Percentiles rank a stretch among this genome's conserved stretches.
phyloP scores from a whole-genome alignment of 2,888 invertebrate genomes.

The Diadegma fenestrale region DNA sequence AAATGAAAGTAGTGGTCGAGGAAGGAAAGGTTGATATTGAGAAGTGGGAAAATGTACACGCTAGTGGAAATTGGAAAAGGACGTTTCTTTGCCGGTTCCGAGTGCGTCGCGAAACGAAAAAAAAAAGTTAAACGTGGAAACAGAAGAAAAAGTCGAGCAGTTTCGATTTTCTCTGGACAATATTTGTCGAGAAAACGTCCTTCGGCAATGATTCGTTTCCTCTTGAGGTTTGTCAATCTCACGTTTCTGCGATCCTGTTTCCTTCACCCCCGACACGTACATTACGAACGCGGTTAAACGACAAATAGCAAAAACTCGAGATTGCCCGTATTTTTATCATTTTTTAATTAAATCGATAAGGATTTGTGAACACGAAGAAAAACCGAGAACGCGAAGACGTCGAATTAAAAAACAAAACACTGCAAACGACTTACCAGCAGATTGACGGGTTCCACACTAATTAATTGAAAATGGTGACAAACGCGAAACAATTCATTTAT shows the following conservation, averaged over 20 bases:
- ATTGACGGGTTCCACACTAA: conserved; percentile 28
- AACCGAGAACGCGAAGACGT: background rate
- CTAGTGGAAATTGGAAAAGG: conserved; percentile 50
- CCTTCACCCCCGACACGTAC: background rate
- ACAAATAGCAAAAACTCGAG: conserved; percentile 32
- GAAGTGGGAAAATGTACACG: conserved; percentile 32
- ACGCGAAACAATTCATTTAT: conserved; percentile 22
- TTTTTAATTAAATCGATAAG: background rate
- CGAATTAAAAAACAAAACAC: background rate
- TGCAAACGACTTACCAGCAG: background rate
- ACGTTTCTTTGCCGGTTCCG: conserved; percentile 38
- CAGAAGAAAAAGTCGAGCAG: conserved; percentile 47
- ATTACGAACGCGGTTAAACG: background rate
- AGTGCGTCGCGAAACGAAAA: conserved; percentile 27
- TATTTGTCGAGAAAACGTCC: conserved; percentile 68
- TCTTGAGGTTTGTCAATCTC: conserved; percentile 28
- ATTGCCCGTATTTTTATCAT: background rate
- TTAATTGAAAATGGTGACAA: conserved; percentile 45
- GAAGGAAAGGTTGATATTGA: conserved; percentile 51
- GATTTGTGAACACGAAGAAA: conserved; percentile 11
- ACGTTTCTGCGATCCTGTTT: background rate
- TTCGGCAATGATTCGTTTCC: conserved; percentile 62
- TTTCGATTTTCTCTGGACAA: conserved; percentile 69
- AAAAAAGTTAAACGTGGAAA: conserved; percentile 14
- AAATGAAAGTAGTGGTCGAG: conserved; percentile 24